Conservation (phyloP, 30 jellyfish, hydroid and myxozoan genomes). For the Hydractinia echinata region DNA sequence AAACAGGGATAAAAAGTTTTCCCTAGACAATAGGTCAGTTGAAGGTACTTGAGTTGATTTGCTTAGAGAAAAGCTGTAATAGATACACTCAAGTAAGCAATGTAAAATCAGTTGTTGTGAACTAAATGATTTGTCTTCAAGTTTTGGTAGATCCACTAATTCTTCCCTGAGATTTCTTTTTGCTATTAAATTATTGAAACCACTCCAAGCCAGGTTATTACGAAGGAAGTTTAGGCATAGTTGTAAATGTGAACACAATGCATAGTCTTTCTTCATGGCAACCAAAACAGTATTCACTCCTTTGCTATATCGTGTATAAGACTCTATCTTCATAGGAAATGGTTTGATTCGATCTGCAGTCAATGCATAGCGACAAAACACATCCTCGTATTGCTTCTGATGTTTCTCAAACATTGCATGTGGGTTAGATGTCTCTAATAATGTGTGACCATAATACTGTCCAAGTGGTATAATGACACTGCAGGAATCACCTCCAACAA, state of each 20-base stretch:
- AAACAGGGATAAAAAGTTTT: conserved; percentile 44
- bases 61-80: background rate
- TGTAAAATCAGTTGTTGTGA: conserved; percentile 18
- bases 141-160: background rate
- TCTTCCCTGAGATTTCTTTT: background rate
- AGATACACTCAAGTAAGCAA: conserved; percentile 47
- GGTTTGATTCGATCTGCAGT: conserved; percentile 55
- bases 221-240: conserved; percentile 27
- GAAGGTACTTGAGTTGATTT: background rate
- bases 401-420: conserved; percentile 12
- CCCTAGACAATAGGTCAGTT: conserved; percentile 23
- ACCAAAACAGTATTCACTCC: background rate
- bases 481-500: conserved; percentile 63
- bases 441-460: conserved; percentile 71
- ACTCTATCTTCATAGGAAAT: background rate
- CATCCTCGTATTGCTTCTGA: conserved; percentile 52
- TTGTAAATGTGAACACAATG: conserved; percentile 27
- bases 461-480: conserved; percentile 77
- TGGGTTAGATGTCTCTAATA: conserved; percentile 21
- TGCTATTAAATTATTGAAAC: background rate
- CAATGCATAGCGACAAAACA: conserved; percentile 58
- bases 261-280: conserved; percentile 26
- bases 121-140: conserved; percentile 27
- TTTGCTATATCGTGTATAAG: conserved; percentile 3
- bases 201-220: background rate